Conservation (phyloP, 2,113 vertebrate species). For the Neotoma lepida region DNA sequence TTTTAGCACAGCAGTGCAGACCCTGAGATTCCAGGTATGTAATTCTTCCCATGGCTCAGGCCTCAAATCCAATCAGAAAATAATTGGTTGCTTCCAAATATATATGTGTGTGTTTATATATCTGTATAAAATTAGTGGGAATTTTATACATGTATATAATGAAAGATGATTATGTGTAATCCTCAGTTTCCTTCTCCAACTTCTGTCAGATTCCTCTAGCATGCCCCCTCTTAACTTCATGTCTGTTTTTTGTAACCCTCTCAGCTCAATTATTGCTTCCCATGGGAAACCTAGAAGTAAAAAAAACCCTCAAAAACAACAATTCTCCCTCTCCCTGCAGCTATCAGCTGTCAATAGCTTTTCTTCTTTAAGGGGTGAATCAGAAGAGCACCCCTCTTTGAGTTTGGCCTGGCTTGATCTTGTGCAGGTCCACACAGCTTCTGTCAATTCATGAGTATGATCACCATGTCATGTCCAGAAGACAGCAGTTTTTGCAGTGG, state of each 20-base stretch:
- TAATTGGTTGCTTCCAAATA: background rate
- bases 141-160: background rate
- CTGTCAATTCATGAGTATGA: background rate
- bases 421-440: background rate
- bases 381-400: background rate
- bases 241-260: background rate
- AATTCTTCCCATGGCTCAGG: too few relatives aligned
- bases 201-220: background rate
- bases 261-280: background rate
- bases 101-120: background rate
- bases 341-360: background rate
- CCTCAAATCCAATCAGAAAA: too few relatives aligned
- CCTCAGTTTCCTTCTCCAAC: background rate
- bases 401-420: background rate
- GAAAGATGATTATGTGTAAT: background rate
- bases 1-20: too few relatives aligned
- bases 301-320: background rate
- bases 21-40: too few relatives aligned
- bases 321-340: background rate
- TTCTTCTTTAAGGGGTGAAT: background rate
- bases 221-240: background rate
- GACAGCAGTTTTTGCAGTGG: background rate
- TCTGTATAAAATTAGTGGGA: background rate
- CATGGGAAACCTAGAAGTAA: background rate
- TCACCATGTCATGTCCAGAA: background rate